A percentile compares a stretch with the other conserved stretches of the same genome.
Evolutionary conservation across 2,797 vertebrate species (phyloP).

Genomic region (Anguilla pacifica): DNA sequence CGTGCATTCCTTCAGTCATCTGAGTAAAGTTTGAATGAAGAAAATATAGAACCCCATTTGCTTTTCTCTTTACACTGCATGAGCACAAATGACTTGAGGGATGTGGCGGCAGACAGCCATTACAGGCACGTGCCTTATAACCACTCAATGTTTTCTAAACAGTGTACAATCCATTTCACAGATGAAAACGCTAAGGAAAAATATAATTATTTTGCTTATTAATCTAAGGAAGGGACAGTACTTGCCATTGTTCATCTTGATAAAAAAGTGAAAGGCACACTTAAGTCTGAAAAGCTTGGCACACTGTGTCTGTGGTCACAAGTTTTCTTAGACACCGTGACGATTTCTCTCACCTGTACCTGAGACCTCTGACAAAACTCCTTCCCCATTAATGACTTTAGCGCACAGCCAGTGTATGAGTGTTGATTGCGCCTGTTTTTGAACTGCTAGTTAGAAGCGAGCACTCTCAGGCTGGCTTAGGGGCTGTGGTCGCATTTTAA

Average conservation of each 20-base stretch:
- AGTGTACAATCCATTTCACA: not conserved
- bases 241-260: not conserved
- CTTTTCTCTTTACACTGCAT: conserved; percentile 8
- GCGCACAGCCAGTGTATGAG: not conserved
- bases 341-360: not conserved
- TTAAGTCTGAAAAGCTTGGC: not conserved
- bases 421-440: not conserved
- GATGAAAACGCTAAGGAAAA: not conserved
- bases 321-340: not conserved
- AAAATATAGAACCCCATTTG: not conserved
- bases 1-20: not conserved
- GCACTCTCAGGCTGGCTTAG: not conserved
- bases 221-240: not conserved
- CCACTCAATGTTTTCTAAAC: not conserved
- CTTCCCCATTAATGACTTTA: conserved; percentile 18
- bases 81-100: conserved; percentile 17
- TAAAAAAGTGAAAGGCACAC: not conserved
- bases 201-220: not conserved
- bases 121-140: not conserved
- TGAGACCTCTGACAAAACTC: conserved; percentile 38
- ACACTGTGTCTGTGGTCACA: not conserved
- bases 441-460: not conserved
- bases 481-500: not conserved
- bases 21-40: not conserved
- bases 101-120: conserved; percentile 12